Conservation (phyloP, 2,797 vertebrate genomes). For the Cyprinella venusta region DNA sequence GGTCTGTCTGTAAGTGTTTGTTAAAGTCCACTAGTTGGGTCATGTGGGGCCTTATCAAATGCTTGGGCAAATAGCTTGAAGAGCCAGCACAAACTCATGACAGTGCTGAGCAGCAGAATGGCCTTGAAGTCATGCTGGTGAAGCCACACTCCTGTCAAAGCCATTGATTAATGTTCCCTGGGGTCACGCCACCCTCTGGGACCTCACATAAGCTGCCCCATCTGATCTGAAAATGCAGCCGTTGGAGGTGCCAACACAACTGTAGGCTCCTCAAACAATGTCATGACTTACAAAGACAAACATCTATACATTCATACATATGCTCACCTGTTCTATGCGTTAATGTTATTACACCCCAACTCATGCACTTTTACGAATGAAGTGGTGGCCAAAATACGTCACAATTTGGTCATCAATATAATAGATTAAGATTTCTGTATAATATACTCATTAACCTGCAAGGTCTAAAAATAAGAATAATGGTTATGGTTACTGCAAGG, state of each 20-base stretch:
- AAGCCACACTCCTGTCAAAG: slow-evolving; percentile 68
- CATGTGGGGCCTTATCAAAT: slow-evolving; percentile 53
- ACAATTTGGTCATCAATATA: neutral
- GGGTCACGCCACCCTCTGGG: slow-evolving; percentile 65
- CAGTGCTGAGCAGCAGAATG: slow-evolving; percentile 67
- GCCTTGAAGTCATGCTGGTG: slow-evolving; percentile 73
- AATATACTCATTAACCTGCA: neutral
- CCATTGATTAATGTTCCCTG: slow-evolving; percentile 70
- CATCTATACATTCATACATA: slow-evolving; percentile 47
- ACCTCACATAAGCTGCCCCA: slow-evolving; percentile 60
- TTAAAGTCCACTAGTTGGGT: slow-evolving; percentile 39
- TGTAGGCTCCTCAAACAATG: slow-evolving; percentile 43
- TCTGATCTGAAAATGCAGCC: slow-evolving; percentile 64
- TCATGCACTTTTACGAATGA: slow-evolving; percentile 23
- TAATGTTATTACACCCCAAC: slow-evolving; percentile 31
- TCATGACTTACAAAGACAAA: slow-evolving; percentile 55
- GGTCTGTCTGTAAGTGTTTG: slow-evolving; percentile 17
- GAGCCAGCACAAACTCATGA: slow-evolving; percentile 70
- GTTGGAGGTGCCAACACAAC: slow-evolving; percentile 61
- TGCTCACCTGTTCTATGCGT: slow-evolving; percentile 45
- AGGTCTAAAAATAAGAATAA: neutral
- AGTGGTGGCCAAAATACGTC: neutral
- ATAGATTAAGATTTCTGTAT: neutral
- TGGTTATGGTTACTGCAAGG: neutral
- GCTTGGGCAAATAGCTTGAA: slow-evolving; percentile 60